A percentile compares a stretch with the other conserved stretches of the same genome.
Evolutionary conservation across 2,888 invertebrate genomes (phyloP).

Genomic region (Biston betularia): DNA sequence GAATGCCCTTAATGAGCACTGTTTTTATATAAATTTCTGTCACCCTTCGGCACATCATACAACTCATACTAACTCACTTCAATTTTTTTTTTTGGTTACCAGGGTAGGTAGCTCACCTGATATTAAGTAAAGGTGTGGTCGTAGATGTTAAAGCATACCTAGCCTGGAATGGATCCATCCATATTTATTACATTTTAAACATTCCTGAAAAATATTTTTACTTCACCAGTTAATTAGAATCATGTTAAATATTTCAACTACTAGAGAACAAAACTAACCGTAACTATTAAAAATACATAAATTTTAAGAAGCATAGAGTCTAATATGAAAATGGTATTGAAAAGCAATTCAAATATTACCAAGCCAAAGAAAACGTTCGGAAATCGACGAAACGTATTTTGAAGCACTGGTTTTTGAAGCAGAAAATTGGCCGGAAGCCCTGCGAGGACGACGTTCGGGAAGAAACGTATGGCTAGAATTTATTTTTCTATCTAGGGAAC

Average conservation of each 20-base stretch:
- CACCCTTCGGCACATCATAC: too few species aligned
- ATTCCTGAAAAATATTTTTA: too few species aligned
- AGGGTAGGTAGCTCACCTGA: too few species aligned
- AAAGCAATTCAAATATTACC: constrained; percentile 21
- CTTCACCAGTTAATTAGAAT: too few species aligned
- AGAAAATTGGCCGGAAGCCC: constrained; percentile 28
- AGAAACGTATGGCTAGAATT: constrained; percentile 13
- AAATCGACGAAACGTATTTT: constrained; percentile 17
- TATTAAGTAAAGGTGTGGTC: too few species aligned
- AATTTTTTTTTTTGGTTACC: too few species aligned
- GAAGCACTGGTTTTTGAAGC: constrained; percentile 27
- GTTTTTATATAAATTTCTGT: too few species aligned
- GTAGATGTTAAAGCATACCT: too few species aligned
- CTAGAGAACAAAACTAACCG: neutral
- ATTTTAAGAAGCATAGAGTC: neutral
- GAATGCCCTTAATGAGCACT: too few species aligned
- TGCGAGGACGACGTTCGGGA: constrained; percentile 3
- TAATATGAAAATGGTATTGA: neutral
- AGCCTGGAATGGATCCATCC: too few species aligned
- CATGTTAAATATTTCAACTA: neutral
- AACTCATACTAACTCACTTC: too few species aligned
- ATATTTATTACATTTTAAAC: too few species aligned
- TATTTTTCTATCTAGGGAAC: constrained; percentile 19
- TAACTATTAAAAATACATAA: neutral
- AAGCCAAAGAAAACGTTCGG: constrained; percentile 4